A percentile compares a stretch with the other conserved stretches of the same genome.
These are phyloP conservation scores for Caradrina kadenii DNA, from an alignment of 2,888 invertebrate genomes.

Conservation along the genomic window DNA sequence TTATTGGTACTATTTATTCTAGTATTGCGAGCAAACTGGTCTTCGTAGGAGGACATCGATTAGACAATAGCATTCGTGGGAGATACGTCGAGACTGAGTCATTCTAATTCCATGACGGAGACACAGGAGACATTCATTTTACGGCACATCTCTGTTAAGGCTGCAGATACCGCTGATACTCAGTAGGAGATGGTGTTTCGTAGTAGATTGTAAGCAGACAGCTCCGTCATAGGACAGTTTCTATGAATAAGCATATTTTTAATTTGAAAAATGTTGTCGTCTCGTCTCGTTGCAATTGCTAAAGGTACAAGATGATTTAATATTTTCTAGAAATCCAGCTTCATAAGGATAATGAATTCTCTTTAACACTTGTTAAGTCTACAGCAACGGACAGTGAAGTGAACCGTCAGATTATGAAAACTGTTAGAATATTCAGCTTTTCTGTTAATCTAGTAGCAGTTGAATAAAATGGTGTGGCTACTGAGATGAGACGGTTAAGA, in stretches of 20 bases:
- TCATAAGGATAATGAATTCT: slow-evolving; percentile 10
- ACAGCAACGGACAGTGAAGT: slow-evolving; percentile 10
- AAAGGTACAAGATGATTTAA: not conserved
- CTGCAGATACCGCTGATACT: not conserved
- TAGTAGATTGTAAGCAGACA: no score
- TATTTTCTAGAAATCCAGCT: slow-evolving; percentile 8
- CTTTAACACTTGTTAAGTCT: slow-evolving; percentile 15
- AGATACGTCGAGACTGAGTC: not conserved
- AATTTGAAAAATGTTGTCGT: not conserved
- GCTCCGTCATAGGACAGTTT: no score
- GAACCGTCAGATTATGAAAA: not conserved
- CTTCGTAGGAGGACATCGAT: slow-evolving; percentile 33
- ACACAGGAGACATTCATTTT: not conserved
- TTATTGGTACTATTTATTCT: slow-evolving; percentile 30
- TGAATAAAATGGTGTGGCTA: not conserved
- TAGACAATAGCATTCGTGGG: not conserved
- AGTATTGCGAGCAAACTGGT: slow-evolving; percentile 25
- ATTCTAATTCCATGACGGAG: not conserved
- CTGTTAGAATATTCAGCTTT: not conserved
- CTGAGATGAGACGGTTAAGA: not conserved
- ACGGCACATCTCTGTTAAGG: not conserved
- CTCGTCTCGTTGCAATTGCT: not conserved
- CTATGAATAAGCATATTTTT: not conserved
- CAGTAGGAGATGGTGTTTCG: not conserved
- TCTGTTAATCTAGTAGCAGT: not conserved